These are phyloP conservation scores for Pogonocherus hispidulus DNA, from an alignment of 2,888 invertebrate genomes.

Conservation along the genomic window DNA sequence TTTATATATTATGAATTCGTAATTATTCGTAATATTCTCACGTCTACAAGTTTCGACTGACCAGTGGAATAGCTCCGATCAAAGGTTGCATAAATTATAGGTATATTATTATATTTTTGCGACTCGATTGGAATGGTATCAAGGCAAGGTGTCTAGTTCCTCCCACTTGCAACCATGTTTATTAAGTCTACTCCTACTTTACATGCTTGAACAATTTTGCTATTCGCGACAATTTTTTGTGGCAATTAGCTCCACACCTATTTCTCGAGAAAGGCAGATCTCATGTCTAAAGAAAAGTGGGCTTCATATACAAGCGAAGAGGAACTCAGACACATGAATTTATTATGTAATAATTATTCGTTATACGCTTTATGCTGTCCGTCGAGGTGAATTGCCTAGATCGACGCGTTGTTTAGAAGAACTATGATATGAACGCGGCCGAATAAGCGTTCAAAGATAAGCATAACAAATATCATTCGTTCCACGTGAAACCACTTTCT, in stretches of 20 bases:
- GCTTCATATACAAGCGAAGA: background rate
- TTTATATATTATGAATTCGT: too few relatives aligned
- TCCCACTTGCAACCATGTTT: slow-evolving; percentile 7
- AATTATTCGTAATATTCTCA: too few relatives aligned
- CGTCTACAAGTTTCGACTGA: too few relatives aligned
- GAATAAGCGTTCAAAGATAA: slow-evolving; percentile 34
- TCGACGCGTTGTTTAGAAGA: background rate
- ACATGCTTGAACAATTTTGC: slow-evolving; percentile 8
- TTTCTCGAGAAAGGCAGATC: background rate
- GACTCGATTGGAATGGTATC: slow-evolving; percentile 3
- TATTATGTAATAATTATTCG: slow-evolving; percentile 4
- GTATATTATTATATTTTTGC: background rate
- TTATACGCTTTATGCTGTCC: background rate
- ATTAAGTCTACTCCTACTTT: slow-evolving; percentile 16
- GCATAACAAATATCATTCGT: slow-evolving; percentile 46
- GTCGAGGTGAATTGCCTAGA: background rate
- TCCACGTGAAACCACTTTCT: slow-evolving; percentile 43
- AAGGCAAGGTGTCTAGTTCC: background rate
- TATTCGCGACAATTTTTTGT: slow-evolving; percentile 16
- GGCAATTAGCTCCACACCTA: slow-evolving; percentile 9
- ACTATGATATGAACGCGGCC: slow-evolving; percentile 1
- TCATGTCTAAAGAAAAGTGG: background rate
- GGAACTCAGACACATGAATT: background rate
- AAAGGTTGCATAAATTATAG: background rate
- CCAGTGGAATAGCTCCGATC: background rate